These are phyloP conservation scores for Altica lythri DNA, from an alignment of 2,888 invertebrate species.

Conservation along the genomic window DNA sequence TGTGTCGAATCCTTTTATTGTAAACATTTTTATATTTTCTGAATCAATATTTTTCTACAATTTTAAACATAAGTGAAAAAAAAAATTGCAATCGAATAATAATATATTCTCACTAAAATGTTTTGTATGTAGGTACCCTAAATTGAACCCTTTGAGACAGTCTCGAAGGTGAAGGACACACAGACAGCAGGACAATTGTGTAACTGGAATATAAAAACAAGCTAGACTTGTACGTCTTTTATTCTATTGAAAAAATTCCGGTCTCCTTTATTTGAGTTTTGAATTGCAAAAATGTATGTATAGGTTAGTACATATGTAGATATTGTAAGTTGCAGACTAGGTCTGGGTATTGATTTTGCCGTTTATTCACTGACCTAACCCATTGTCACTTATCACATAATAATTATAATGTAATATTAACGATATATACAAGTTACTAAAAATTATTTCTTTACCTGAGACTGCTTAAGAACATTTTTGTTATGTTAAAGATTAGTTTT, in stretches of 20 bases:
- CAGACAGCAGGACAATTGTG: background rate
- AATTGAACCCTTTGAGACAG: background rate
- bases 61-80: too few relatives aligned
- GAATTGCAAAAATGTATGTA: background rate
- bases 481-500: too few relatives aligned
- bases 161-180: conserved; percentile 10
- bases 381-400: background rate
- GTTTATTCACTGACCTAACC: background rate
- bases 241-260: conserved; percentile 13
- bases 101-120: too few relatives aligned
- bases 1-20: too few relatives aligned
- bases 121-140: too few relatives aligned
- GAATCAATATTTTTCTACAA: too few relatives aligned
- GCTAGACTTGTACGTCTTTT: conserved; percentile 4
- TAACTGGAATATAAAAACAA: conserved; percentile 8
- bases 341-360: conserved; percentile 1
- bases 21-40: too few relatives aligned
- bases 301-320: conserved; percentile 1
- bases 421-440: too few relatives aligned
- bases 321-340: background rate
- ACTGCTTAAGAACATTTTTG: too few relatives aligned
- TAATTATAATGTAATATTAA: too few relatives aligned
- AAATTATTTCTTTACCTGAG: too few relatives aligned
- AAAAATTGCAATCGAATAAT: too few relatives aligned
- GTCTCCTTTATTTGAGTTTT: conserved; percentile 8